Conservation (phyloP, 2,797 vertebrate genomes). For the Clarias platycephalus region DNA sequence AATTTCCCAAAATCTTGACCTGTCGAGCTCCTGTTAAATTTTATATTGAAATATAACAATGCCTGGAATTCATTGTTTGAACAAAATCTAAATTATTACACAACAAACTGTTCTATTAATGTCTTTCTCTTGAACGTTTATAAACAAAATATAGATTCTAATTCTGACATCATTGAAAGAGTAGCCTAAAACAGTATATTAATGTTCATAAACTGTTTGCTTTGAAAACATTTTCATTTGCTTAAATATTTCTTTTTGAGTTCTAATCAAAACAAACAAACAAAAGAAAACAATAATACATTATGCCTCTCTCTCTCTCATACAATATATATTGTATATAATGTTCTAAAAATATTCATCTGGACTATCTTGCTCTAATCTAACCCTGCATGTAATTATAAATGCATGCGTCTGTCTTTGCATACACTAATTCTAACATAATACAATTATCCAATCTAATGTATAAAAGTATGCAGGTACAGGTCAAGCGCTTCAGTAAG, state of each 20-base stretch:
- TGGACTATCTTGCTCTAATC: not conserved
- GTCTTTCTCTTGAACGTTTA: not conserved
- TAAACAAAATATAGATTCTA: not conserved
- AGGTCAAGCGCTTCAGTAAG: not conserved
- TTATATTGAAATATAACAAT: not conserved
- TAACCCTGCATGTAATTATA: not conserved
- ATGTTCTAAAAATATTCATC: not conserved
- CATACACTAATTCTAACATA: not conserved
- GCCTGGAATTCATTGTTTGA: not conserved
- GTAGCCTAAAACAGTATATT: not conserved
- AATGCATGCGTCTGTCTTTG: not conserved
- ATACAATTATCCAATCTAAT: not conserved
- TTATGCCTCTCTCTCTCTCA: too few relatives aligned
- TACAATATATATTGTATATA: too few relatives aligned
- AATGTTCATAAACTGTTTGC: not conserved
- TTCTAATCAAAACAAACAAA: not conserved
- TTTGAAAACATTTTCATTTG: not conserved
- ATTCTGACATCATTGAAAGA: not conserved
- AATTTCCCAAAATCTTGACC: not conserved
- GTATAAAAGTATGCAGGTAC: not conserved
- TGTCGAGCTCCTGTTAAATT: not conserved
- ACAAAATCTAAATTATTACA: not conserved
- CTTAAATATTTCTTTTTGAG: not conserved
- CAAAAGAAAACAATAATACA: too few relatives aligned
- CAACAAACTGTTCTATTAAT: not conserved